Evolutionary conservation across 2,888 invertebrate species (phyloP), one percentile per base, ranked within the genome.

Genomic region (Beris chalybata): DNA sequence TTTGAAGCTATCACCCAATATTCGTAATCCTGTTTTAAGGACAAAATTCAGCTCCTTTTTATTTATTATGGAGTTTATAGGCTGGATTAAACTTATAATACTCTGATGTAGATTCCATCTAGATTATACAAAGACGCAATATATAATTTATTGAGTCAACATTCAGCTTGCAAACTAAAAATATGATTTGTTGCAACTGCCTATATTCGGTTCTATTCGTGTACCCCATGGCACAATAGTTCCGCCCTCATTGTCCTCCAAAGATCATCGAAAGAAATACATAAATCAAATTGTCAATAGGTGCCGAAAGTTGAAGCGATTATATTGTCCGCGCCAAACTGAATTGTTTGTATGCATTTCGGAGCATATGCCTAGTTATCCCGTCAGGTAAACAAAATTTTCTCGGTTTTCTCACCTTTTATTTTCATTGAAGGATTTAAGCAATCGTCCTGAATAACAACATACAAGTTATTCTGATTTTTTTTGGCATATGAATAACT

Each of bases 401-500:
- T 76, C 75, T 75, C 78, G 78, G 74, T 76, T 74, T 74, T 74
- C 38, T 38, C 75, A 77, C 77, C 77, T 78, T 76, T 78, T 71
- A 74, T 71, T 74, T 78, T 78, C 77, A 78, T 78, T 78, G 73
- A 77, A 73, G 76, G 74, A 73, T 74, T 74, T 76, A 77, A 76
- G 76, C 73, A 50, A 52, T 43, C 50, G 52, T 47, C 13, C 50
- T 38, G 48, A 15, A 9, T 38, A 38, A 38, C 22, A 61, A 61
- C 38, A 47, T 11, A 9, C 58, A 58, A 38, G 9, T 38, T 38
- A 38, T 38, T 38, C 38, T 38, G 38, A 38, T 38, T 38, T 38
- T 32, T 32, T 38, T 38, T 38, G 5, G 7, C 38, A 38, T 1
- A 38, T 22, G 38, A 38, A 45, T 45, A 29, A 15, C 52, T 45